Evolutionary conservation across 2,888 invertebrate genomes (phyloP), one percentile per base, ranked within the genome.

Genomic region (Lycocerus yunnanus): DNA sequence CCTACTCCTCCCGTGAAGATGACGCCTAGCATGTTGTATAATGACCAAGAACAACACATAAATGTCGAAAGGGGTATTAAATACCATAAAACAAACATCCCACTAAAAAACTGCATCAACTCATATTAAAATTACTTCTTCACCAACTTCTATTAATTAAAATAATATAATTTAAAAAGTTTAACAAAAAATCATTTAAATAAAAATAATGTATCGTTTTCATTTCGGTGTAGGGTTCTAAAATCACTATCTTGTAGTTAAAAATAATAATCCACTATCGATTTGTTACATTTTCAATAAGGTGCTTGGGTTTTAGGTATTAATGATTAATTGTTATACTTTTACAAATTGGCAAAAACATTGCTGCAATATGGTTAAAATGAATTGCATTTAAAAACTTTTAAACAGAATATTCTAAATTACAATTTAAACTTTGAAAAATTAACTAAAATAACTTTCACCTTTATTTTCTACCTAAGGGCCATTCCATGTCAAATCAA

Each of bases 1-100:
- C 98, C 98, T 87, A 95, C 93, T 85, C 98, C 98, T 88, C 97
- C 97, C 86, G 92, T 90, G 86, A 90, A 89, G 85, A 91, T 90
- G 83, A 90, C 88, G 83, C 91, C 91, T 87, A 92, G 91, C 87
- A 93, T 92, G 87, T 92, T 90, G 88, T 92, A 92, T 85, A 94
- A 89, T 84, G 94, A 92, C 88, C 92, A 90, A 86, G 91, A 87
- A 84, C 94, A 91, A 88, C 93, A 93, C 84, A 90, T 87, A 86
- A 94, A 87, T 85, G 95, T 94, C 88, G 92, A 91, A 87, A 93
- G 87, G 85, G 93, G 92, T 89, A 95, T 91, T 86, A 92, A 90
- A 89, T 92, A 93, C 88, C 94, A 94, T 86, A 93, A 89, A 89
- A 93, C 90, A 89, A 94, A 88, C 87, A 91, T 89, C 87, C 88